Evolutionary conservation across 2,113 vertebrate genomes (phyloP), one percentile per base, ranked within the genome.

Genomic region (Mormyrus lacerda): DNA sequence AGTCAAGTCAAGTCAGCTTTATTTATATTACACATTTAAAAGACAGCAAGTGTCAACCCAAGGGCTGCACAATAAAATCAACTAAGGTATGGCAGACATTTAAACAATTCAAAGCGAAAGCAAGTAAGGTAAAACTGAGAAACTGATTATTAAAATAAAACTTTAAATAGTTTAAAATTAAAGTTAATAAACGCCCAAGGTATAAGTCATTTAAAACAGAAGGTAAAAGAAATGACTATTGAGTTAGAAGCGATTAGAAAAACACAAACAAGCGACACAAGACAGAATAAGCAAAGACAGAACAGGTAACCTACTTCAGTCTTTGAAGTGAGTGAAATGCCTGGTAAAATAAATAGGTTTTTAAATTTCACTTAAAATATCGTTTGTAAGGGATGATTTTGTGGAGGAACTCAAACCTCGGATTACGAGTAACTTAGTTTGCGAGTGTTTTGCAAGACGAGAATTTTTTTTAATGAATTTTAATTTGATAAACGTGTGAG

Each of bases 81-180:
- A 7, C 19, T 55, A 21, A 1, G 53, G 53, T 55, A 21, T 55
- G 53, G 53, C 4, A 55, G 21, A 55, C 19, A 3, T 55, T 21
- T 55, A 55, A 55, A 55, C 53, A 21, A 55, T 55, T 55, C 21
- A n/a, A 90, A 91, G 58, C 44, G 39, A 9, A 58, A 19, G 91
- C n/a, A 61, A 61, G 24, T 61, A n/a, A n/a, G n/a, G 58, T 61
- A 61, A 61, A 61, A 61, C 58, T n/a, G 58, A 61, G 24, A 61
- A 87, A 91, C 58, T 76, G 3, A 91, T 69, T 69, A 89, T n/a
- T n/a, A 24, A 61, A 61, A n/a, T 61, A n/a, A 61, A 61, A n/a
- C 53, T 91, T 61, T 90, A 92, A 89, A 90, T 47, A 27, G 10
- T 58, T 21, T 24, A 58, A 61, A 24, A 27, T 61, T 61, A 61